Evolutionary conservation across 2,888 invertebrate genomes (phyloP).

Genomic region (Acanthosepion pharaonis): DNA sequence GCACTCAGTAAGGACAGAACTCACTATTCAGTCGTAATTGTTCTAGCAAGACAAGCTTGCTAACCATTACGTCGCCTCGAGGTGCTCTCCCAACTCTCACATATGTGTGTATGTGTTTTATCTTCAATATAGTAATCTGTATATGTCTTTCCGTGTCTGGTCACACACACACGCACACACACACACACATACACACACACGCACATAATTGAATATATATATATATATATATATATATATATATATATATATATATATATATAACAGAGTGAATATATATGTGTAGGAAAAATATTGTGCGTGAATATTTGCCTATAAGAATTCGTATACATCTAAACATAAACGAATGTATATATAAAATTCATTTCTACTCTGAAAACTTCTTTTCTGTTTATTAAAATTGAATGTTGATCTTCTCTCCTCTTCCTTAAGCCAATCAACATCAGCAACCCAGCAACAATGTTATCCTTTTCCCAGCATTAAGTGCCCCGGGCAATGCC

Average conservation of each 20-base stretch:
- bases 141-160: too few relatives aligned
- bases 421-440: background rate
- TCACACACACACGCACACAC: too few relatives aligned
- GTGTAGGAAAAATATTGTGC: background rate
- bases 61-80: too few relatives aligned
- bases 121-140: too few relatives aligned
- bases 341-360: background rate
- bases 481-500: background rate
- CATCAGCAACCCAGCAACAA: background rate
- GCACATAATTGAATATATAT: too few relatives aligned
- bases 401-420: background rate
- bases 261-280: background rate
- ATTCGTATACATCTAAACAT: background rate
- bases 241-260: background rate
- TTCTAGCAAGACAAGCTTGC: too few relatives aligned
- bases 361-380: background rate
- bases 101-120: too few relatives aligned
- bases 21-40: too few relatives aligned
- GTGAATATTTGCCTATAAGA: too few relatives aligned
- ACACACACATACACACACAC: too few relatives aligned
- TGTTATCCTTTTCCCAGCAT: background rate
- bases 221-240: constrained; percentile 15
- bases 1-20: too few relatives aligned
- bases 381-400: background rate
- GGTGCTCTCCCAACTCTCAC: too few relatives aligned